Evolutionary conservation across 2,888 invertebrate genomes (phyloP).

Genomic region (Ennomos erosarius): DNA sequence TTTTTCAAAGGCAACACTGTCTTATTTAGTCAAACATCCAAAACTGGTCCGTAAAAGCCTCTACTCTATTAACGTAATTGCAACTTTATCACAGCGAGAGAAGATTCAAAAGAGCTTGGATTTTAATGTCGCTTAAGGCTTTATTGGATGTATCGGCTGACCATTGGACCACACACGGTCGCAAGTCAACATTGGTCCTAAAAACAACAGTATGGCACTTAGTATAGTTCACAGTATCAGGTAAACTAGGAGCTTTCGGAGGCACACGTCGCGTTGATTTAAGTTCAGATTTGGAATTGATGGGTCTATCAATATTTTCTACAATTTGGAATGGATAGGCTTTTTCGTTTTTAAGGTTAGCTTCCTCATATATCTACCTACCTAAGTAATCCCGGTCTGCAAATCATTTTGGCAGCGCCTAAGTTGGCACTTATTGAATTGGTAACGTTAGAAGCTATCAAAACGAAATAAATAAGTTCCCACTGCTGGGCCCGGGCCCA

Average conservation of each 20-base stretch:
- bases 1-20: constrained; percentile 70
- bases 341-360: too few relatives aligned
- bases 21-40: constrained; percentile 64
- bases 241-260: constrained; percentile 76
- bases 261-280: constrained; percentile 55
- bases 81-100: constrained; percentile 42
- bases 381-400: too few relatives aligned
- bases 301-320: constrained; percentile 1
- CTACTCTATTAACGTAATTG: constrained; percentile 38
- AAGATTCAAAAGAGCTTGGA: constrained; percentile 52
- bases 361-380: too few relatives aligned
- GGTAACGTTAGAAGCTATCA: too few relatives aligned
- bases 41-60: constrained; percentile 37
- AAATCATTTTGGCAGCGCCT: too few relatives aligned
- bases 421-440: too few relatives aligned
- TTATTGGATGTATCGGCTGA: constrained; percentile 34
- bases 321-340: background rate
- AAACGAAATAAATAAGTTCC: too few relatives aligned
- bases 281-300: constrained; percentile 11
- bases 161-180: constrained; percentile 80
- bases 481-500: too few relatives aligned
- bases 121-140: constrained; percentile 37
- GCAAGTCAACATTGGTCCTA: constrained; percentile 76
- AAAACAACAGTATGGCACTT: constrained; percentile 82
- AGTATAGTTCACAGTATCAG: constrained; percentile 74